These are phyloP conservation scores for Diabrotica virgifera DNA, from an alignment of 1,140 invertebrate species.

Conservation along the genomic window DNA sequence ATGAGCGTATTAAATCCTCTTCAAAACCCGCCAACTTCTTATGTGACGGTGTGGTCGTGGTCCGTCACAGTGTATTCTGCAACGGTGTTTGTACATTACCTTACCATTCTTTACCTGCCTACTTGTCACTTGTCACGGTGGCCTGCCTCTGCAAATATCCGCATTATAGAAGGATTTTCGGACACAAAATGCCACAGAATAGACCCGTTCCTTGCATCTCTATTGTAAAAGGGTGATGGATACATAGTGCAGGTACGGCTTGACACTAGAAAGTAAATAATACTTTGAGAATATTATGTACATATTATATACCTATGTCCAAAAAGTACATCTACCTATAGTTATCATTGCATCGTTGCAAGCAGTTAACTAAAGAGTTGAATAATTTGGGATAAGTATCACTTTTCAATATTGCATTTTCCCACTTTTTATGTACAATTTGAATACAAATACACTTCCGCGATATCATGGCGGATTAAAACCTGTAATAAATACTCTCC, in stretches of 20 bases:
- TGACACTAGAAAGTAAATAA: background rate
- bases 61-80: slow-evolving; percentile 8
- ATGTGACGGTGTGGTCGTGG: slow-evolving; percentile 12
- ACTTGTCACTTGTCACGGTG: slow-evolving; percentile 37
- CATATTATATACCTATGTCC: too few relatives aligned
- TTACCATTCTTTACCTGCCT: slow-evolving; percentile 28
- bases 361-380: too few relatives aligned
- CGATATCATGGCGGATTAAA: too few relatives aligned
- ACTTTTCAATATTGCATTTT: too few relatives aligned
- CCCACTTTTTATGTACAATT: too few relatives aligned
- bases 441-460: too few relatives aligned
- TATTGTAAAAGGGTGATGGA: slow-evolving; percentile 11
- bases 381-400: too few relatives aligned
- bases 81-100: slow-evolving; percentile 14
- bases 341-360: too few relatives aligned
- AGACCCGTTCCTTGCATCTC: slow-evolving; percentile 32
- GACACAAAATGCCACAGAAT: slow-evolving; percentile 36
- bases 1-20: slow-evolving; percentile 27
- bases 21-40: slow-evolving; percentile 1
- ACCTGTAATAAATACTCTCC: too few relatives aligned
- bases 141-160: slow-evolving; percentile 37
- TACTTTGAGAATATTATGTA: too few relatives aligned
- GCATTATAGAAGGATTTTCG: slow-evolving; percentile 37
- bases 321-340: too few relatives aligned
- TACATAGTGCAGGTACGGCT: background rate